Conservation (phyloP, 2,888 invertebrate species). For the Portevinia maculata region DNA sequence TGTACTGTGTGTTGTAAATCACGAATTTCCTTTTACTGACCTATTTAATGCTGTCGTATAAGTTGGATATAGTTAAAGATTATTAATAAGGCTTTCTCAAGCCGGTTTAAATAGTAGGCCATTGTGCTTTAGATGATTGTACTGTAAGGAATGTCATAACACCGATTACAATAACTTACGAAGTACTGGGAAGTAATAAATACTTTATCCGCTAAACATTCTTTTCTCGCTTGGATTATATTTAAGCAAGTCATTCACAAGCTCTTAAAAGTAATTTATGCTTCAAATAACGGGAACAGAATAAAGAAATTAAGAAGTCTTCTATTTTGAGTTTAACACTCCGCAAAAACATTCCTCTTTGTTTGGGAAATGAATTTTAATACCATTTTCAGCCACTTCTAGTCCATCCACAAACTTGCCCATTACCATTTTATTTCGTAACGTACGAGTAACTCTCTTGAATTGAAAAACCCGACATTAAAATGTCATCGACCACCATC, state of each 20-base stretch:
- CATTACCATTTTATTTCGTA: slow-evolving; percentile 51
- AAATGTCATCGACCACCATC: slow-evolving; percentile 58
- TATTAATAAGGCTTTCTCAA: too few species aligned
- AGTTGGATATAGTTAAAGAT: too few species aligned
- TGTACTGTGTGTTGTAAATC: too few species aligned
- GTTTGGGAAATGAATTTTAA: slow-evolving; percentile 11
- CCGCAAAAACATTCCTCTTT: slow-evolving; percentile 1
- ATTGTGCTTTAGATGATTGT: too few species aligned
- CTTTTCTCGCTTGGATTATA: not conserved
- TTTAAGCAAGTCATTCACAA: slow-evolving; percentile 10
- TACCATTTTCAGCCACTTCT: not conserved
- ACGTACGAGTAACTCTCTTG: slow-evolving; percentile 10
- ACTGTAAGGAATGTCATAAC: too few species aligned
- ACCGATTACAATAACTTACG: too few species aligned
- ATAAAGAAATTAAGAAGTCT: slow-evolving; percentile 6
- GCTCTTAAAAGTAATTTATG: slow-evolving; percentile 6
- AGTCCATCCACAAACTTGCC: not conserved
- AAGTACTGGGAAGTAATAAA: too few species aligned
- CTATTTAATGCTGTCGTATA: too few species aligned
- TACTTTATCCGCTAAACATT: not conserved
- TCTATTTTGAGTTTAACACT: not conserved
- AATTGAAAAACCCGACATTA: slow-evolving; percentile 35
- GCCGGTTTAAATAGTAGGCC: too few species aligned
- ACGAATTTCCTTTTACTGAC: too few species aligned
- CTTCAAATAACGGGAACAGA: slow-evolving; percentile 6